These are phyloP conservation scores for Xerus rutilus DNA, from an alignment of 2,797 vertebrate species.

Conservation along the genomic window DNA sequence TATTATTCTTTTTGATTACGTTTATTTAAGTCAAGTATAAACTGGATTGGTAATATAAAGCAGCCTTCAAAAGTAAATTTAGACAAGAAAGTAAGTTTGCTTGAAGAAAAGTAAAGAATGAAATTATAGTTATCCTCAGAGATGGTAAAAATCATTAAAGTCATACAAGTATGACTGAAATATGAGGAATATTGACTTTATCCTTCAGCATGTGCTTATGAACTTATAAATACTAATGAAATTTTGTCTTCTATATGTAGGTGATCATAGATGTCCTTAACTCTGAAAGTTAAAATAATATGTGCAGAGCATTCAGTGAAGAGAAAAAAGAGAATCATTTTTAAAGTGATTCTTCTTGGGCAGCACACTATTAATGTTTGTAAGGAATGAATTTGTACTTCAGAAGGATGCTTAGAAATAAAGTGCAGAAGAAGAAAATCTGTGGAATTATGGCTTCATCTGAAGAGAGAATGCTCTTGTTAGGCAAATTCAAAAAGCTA, in stretches of 20 bases:
- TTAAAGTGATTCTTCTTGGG: background rate
- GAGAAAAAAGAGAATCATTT: background rate
- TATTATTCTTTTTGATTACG: background rate
- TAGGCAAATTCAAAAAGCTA: background rate
- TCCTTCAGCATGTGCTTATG: background rate
- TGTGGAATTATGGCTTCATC: background rate
- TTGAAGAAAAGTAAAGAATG: conserved; percentile 6
- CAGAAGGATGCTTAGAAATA: background rate
- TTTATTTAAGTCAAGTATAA: background rate
- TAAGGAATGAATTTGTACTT: background rate
- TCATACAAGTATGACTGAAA: background rate
- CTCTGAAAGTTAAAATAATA: background rate
- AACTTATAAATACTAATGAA: conserved; percentile 24
- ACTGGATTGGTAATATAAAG: background rate
- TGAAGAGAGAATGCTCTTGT: background rate
- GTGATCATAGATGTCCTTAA: background rate
- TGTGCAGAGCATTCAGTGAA: background rate
- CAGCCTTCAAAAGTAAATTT: conserved; percentile 22
- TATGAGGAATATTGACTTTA: background rate
- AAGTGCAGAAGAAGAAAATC: background rate
- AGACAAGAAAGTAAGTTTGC: background rate
- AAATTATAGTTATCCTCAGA: background rate
- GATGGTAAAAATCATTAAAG: background rate
- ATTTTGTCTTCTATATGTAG: background rate
- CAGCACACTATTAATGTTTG: background rate